phyloP scores from a whole-genome alignment of 2,113 vertebrate genomes.

The Oncorhynchus nerka region DNA sequence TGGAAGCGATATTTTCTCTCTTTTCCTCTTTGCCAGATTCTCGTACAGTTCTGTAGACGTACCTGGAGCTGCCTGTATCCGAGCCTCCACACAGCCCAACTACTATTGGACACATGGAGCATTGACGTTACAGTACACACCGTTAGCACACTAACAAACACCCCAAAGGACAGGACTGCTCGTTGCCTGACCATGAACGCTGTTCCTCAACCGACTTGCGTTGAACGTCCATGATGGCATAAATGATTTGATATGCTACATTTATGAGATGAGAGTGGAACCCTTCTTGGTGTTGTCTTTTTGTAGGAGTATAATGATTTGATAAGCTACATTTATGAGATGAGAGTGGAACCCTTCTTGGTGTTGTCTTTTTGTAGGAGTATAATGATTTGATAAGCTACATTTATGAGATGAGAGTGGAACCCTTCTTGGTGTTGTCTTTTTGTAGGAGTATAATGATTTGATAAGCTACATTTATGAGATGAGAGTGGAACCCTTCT shows the following conservation, averaged over 20 bases:
- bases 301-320: background rate
- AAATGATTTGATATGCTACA: background rate
- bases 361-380: background rate
- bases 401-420: background rate
- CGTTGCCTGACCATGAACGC: constrained; percentile 6
- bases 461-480: background rate
- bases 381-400: background rate
- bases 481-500: background rate
- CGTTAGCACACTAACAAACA: background rate
- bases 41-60: constrained; percentile 11
- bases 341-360: background rate
- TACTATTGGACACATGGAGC: constrained; percentile 51
- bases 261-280: constrained; percentile 1
- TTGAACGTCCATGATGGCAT: background rate
- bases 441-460: background rate
- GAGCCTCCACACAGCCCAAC: constrained; percentile 54
- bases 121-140: constrained; percentile 66
- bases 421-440: background rate
- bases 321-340: background rate
- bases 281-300: background rate
- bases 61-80: constrained; percentile 19
- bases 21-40: constrained; percentile 19
- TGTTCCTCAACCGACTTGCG: background rate
- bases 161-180: background rate
- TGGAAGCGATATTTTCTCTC: constrained; percentile 49